Evolutionary conservation across 2,113 vertebrate genomes (phyloP), one percentile per base, ranked within the genome.

Genomic region (Euleptes europaea): DNA sequence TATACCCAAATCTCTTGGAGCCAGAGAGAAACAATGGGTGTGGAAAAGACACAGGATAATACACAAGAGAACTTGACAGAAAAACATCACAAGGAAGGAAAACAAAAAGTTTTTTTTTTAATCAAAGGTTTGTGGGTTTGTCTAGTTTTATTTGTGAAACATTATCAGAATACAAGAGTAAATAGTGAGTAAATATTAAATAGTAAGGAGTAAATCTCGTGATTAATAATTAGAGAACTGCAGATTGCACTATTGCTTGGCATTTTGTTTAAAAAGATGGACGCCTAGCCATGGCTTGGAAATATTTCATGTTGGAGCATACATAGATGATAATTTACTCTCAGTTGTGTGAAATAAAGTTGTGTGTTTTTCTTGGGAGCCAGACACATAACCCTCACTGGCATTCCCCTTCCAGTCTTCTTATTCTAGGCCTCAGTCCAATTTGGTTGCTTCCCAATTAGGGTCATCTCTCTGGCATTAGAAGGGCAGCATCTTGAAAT

Each of bases 11-110:
- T 54, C 38, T 57, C 60, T 0, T 92, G 91, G 91, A 90, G 88
- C 78, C 76, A 89, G 89, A 84, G 87, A 89, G 85, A 87, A 74
- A 63, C 79, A 89, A 83, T 87, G 88, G 87, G 74, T 88, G 67
- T 78, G 82, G 91, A 88, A 89, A 74, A 92, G 91, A 90, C 75
- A 84, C 89, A 89, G 63, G 63, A 28, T 88, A 89, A 86, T 77
- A 88, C 76, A 76, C 0, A 0, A 84, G 35, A 28, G 85, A 69
- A 19, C 35, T 65, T 40, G 19, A 73, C 35, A 78, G 90, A 92
- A 81, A 88, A 63, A 19, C 71, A 83, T 28, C 60, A 63, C 83
- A 23, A 1, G 1, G 12, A 7, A n/a, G 38, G 38, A 19, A 21
- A 65, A 73, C 31, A 10, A 15, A 3, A 40, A n/a, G 7, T 57